Evolutionary conservation across 2,888 invertebrate species (phyloP), one percentile per base, ranked within the genome.

Genomic region (Drosophila cognata): DNA sequence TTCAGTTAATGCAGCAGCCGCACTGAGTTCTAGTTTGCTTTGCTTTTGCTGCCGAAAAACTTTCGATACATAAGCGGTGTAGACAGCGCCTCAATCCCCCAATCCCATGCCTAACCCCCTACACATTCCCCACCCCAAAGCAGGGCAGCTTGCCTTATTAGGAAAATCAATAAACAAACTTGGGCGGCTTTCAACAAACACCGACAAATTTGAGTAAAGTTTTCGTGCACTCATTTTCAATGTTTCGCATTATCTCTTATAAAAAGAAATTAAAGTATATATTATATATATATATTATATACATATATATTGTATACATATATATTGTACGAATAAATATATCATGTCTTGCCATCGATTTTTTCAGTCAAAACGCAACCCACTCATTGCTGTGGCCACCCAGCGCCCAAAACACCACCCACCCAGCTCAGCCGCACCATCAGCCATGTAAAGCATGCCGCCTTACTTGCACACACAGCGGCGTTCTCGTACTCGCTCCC

Each of bases 41-140:
- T 66, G 62, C 41, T 65, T 72, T 52, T 58, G 63, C 60, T 78
- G 71, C 78, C 87, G 78, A 88, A 88, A 84, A 84, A 85, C 74
- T 83, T 84, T 79, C 56, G 70, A 79, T 84, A 84, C 86, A 84
- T 83, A 85, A 85, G 78, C 72, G 76, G 46, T 62, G 61, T 68
- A 64, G 58, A 64, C 71, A 74, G 58, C 52, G 33, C 56, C 25
- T 28, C 43, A 56, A 58, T 66, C 36, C 50, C n/a, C 35, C 46
- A 46, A 33, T 10, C 11, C 25, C 21, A 35, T 53, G 21, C 46
- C 31, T 2, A 13, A 46, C 5, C 29, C 50, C n/a, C 25, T 21
- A 61, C 13, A 16, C 25, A 46, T 6, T 38, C 29, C 31, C 38
- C 46, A 28, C 29, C 10, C 51, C 41, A n/a, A 62, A 46, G 16